Conservation (phyloP, 2,888 invertebrate genomes). For the Drosophila falleni region DNA sequence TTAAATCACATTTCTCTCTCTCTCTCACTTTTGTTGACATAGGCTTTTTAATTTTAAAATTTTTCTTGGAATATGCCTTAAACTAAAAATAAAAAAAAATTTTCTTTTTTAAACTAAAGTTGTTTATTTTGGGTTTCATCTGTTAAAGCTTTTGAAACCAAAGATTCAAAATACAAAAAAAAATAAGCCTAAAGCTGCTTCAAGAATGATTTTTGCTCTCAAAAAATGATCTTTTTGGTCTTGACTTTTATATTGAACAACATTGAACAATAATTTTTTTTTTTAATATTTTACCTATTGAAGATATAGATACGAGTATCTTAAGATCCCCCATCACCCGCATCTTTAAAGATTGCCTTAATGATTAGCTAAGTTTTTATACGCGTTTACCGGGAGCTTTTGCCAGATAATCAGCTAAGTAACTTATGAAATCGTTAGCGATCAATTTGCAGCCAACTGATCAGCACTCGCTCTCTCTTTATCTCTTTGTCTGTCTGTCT, state of each 20-base stretch:
- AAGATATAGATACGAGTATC: not conserved
- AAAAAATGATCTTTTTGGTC: too few species aligned
- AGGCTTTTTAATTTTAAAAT: too few species aligned
- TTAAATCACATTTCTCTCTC: not conserved
- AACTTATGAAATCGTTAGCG: conserved; percentile 34
- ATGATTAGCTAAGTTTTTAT: conserved; percentile 24
- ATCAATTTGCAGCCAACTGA: conserved; percentile 26
- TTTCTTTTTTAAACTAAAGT: too few species aligned
- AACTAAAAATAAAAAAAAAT: too few species aligned
- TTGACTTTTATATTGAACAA: not conserved
- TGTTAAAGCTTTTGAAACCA: not conserved
- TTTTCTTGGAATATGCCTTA: too few species aligned
- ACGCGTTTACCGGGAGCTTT: conserved; percentile 45
- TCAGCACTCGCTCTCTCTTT: conserved; percentile 11
- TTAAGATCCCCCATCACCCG: conserved; percentile 1
- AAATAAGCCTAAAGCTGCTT: not conserved
- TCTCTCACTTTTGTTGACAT: too few species aligned
- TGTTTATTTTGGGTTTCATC: not conserved
- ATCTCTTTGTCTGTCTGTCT: not conserved
- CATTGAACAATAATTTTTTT: not conserved
- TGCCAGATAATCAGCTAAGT: conserved; percentile 29
- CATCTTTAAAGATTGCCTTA: not conserved
- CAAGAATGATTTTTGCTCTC: not conserved
- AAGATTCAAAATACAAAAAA: not conserved
- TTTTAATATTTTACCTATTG: not conserved